Conservation (phyloP, 2,113 vertebrate genomes). For the Silurus glanis region DNA sequence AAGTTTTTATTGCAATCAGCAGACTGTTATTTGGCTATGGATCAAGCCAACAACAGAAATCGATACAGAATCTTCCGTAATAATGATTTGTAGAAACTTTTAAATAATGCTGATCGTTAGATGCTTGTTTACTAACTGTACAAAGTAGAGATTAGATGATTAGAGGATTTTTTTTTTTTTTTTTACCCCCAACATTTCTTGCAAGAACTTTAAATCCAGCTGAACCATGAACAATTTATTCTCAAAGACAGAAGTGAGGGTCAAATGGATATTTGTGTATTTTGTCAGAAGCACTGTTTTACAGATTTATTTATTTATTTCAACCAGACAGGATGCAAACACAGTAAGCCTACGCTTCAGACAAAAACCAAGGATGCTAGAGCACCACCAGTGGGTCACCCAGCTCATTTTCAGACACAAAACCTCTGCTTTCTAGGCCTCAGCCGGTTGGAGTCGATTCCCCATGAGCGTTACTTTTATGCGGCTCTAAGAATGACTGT, state of each 20-base stretch:
- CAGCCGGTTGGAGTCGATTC: background rate
- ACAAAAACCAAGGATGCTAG: background rate
- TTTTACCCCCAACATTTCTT: background rate
- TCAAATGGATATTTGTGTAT: background rate
- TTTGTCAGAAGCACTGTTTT: background rate
- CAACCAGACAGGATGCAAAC: background rate
- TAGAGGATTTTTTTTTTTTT: background rate
- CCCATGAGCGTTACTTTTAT: constrained; percentile 20
- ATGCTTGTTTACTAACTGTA: background rate
- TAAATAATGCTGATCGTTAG: background rate
- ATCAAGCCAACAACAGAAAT: background rate
- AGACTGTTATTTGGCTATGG: background rate
- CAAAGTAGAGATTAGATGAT: background rate
- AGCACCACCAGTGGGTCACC: background rate
- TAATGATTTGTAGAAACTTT: background rate
- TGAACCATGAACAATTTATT: background rate
- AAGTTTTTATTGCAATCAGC: background rate
- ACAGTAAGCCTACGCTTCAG: background rate
- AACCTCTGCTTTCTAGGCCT: background rate
- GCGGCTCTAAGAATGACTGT: constrained; percentile 13
- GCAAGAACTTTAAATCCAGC: background rate
- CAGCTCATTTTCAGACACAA: constrained; percentile 11
- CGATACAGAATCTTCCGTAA: background rate
- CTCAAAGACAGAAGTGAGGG: background rate
- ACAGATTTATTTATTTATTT: background rate